A percentile compares a stretch with the other conserved stretches of the same genome.
phyloP scores from a whole-genome alignment of 2,113 vertebrate genomes.

The Pluvianellus socialis region DNA sequence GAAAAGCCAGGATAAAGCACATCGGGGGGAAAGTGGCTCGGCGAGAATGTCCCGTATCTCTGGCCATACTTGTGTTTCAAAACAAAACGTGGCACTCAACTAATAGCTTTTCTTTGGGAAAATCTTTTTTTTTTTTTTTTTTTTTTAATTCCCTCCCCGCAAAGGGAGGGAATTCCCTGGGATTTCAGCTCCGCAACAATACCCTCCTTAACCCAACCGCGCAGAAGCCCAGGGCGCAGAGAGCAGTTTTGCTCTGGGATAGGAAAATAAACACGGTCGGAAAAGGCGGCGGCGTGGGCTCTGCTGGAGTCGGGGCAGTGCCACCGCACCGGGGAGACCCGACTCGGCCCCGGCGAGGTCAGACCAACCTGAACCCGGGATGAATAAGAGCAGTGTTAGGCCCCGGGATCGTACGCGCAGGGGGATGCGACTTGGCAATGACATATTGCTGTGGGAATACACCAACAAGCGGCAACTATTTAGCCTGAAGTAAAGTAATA shows the following conservation, averaged over 20 bases:
- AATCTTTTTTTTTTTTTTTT: not conserved
- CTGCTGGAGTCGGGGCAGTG: not conserved
- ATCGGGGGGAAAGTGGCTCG: slow-evolving; percentile 15
- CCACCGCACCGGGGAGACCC: not conserved
- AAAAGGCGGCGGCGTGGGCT: not conserved
- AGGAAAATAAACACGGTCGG: not conserved
- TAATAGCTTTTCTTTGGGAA: not conserved
- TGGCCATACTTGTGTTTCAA: slow-evolving; percentile 12
- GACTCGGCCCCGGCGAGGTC: not conserved
- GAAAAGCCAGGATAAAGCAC: slow-evolving; percentile 57
- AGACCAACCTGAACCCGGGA: not conserved
- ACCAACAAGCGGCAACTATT: slow-evolving; percentile 40
- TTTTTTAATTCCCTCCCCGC: not conserved
- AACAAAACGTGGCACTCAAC: not conserved
- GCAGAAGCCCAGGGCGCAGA: not conserved
- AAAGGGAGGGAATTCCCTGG: slow-evolving; percentile 44
- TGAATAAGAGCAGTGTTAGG: slow-evolving; percentile 49
- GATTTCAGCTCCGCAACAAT: not conserved
- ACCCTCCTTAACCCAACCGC: not conserved
- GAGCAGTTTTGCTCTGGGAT: not conserved
- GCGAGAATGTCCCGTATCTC: not conserved
- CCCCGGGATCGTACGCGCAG: not conserved
- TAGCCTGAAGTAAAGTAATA: slow-evolving; percentile 9
- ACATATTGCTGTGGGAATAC: slow-evolving; percentile 50
- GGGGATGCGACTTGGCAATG: slow-evolving; percentile 54